phyloP scores from a whole-genome alignment of 2,888 invertebrate genomes.

The Metopia argyrocephala region DNA sequence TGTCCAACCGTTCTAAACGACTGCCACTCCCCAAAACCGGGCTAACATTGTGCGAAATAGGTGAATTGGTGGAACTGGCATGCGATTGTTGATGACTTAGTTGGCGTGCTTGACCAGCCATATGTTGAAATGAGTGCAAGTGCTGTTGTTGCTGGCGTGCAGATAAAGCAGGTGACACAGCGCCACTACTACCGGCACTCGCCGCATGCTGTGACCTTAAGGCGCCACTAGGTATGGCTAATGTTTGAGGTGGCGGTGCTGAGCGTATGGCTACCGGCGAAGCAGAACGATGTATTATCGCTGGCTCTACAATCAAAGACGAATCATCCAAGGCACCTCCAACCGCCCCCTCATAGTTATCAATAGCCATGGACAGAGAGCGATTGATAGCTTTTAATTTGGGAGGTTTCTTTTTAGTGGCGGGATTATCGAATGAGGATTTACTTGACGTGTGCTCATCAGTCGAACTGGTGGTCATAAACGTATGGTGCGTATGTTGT shows the following conservation, averaged over 20 bases:
- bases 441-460: slow-evolving; percentile 69
- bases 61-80: slow-evolving; percentile 73
- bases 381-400: slow-evolving; percentile 78
- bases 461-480: slow-evolving; percentile 69
- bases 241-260: slow-evolving; percentile 76
- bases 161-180: slow-evolving; percentile 75
- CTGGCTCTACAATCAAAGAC: slow-evolving; percentile 75
- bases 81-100: slow-evolving; percentile 65
- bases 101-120: slow-evolving; percentile 66
- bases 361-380: slow-evolving; percentile 78
- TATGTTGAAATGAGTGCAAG: slow-evolving; percentile 69
- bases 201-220: slow-evolving; percentile 66
- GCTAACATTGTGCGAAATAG: slow-evolving; percentile 74
- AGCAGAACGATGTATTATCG: slow-evolving; percentile 76
- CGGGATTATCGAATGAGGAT: slow-evolving; percentile 77
- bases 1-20: slow-evolving; percentile 45
- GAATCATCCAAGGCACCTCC: slow-evolving; percentile 69
- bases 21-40: slow-evolving; percentile 70
- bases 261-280: slow-evolving; percentile 75
- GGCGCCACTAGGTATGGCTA: slow-evolving; percentile 70
- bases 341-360: slow-evolving; percentile 72
- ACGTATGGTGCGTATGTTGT: slow-evolving; percentile 68
- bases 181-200: slow-evolving; percentile 72
- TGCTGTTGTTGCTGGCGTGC: slow-evolving; percentile 76
- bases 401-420: slow-evolving; percentile 78